Evolutionary conservation across 2,888 invertebrate genomes (phyloP).

Genomic region (Drosophila helvetica): DNA sequence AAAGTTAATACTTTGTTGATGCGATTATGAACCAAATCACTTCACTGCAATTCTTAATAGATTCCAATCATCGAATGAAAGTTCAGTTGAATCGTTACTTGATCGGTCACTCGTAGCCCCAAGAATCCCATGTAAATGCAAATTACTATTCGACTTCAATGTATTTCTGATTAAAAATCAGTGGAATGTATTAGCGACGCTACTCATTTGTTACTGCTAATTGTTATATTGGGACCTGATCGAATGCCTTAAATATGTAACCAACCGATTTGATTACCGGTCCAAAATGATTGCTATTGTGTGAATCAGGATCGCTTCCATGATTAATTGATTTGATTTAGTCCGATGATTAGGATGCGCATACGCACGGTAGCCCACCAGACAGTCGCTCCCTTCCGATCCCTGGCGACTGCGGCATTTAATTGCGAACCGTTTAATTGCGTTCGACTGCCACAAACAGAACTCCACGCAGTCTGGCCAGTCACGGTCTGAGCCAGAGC

Average conservation of each 20-base stretch:
- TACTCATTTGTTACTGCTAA: too few relatives aligned
- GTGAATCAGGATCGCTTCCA: too few relatives aligned
- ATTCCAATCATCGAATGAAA: background rate
- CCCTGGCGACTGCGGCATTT: slow-evolving; percentile 35
- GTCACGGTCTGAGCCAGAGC: slow-evolving; percentile 12
- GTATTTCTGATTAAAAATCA: background rate
- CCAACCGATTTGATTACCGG: background rate
- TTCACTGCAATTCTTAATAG: too few relatives aligned
- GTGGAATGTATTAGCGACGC: too few relatives aligned
- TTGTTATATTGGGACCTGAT: too few relatives aligned
- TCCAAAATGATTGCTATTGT: background rate
- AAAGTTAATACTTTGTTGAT: background rate
- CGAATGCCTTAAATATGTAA: background rate
- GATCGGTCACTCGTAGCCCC: too few relatives aligned
- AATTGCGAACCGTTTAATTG: slow-evolving; percentile 64
- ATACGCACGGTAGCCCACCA: slow-evolving; percentile 45
- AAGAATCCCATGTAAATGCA: background rate
- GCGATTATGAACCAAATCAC: background rate
- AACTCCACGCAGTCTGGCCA: slow-evolving; percentile 33
- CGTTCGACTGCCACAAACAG: slow-evolving; percentile 42
- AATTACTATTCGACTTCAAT: background rate
- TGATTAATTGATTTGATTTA: too few relatives aligned
- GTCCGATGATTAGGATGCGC: slow-evolving; percentile 9
- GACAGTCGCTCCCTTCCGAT: background rate
- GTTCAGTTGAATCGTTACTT: too few relatives aligned